Conservation (phyloP, 64 coral and sea anemone species). For the Actinia tenebrosa region DNA sequence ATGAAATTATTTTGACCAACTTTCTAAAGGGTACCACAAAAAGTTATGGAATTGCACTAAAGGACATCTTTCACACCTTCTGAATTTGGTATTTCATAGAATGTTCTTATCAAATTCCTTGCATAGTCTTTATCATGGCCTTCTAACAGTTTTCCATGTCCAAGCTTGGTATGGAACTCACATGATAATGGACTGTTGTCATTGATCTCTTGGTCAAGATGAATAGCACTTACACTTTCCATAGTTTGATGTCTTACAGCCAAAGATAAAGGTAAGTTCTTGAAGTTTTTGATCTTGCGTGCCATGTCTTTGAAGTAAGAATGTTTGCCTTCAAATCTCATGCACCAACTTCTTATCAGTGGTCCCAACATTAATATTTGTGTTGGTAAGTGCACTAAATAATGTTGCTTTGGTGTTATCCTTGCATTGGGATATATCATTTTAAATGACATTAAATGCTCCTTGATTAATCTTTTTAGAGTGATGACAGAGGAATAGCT, state of each 20-base stretch:
- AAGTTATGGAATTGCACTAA: not conserved
- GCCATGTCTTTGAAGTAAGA: conserved; percentile 22
- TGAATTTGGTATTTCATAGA: not conserved
- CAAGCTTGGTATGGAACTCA: not conserved
- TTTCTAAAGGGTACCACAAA: conserved; percentile 21
- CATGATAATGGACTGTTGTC: not conserved
- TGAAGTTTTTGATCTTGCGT: conserved; percentile 18
- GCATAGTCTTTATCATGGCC: not conserved
- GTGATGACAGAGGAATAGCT: not conserved
- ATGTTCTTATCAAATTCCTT: not conserved
- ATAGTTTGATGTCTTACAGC: conserved; percentile 4
- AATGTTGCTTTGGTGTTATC: conserved; percentile 31
- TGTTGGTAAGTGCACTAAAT: conserved; percentile 22
- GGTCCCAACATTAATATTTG: conserved; percentile 31
- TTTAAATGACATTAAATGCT: not conserved
- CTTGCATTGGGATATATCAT: not conserved
- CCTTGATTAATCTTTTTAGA: not conserved
- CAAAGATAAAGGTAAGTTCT: conserved; percentile 19
- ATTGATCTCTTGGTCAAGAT: too few relatives aligned
- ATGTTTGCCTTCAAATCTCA: conserved; percentile 31
- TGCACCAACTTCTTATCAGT: conserved; percentile 26
- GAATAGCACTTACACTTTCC: not conserved
- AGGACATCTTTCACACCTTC: not conserved
- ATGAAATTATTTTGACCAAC: conserved; percentile 30
- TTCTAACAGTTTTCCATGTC: not conserved